Conservation (phyloP, 2,888 invertebrate species). For the Bombylius major region DNA sequence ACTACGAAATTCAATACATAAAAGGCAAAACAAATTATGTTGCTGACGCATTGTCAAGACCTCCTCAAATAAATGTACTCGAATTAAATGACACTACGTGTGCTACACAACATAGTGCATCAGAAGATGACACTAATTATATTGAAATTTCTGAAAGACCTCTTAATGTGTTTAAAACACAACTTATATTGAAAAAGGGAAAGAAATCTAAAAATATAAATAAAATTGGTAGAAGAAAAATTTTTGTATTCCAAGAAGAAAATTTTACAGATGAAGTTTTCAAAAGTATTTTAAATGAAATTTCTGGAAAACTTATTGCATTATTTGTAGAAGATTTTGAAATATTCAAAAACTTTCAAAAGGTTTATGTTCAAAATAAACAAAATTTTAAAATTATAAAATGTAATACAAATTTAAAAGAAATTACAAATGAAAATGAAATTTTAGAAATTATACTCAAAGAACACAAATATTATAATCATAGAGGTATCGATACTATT, state of each 20-base stretch:
- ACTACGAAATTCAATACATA: constrained; percentile 14
- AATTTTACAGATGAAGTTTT: neutral
- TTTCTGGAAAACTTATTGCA: neutral
- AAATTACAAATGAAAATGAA: neutral
- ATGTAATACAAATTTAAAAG: neutral
- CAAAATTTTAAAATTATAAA: neutral
- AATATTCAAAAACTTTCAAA: neutral
- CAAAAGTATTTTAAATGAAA: neutral
- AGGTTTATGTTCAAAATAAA: neutral
- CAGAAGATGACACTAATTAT: neutral
- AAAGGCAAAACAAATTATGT: constrained; percentile 13
- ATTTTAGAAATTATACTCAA: neutral
- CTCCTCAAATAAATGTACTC: neutral
- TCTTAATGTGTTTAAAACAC: neutral
- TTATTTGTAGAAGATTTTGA: neutral
- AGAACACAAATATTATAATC: neutral
- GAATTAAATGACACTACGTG: neutral
- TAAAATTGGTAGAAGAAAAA: neutral
- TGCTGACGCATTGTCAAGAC: constrained; percentile 12
- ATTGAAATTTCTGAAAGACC: neutral
- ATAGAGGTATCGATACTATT: neutral
- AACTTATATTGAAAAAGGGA: neutral
- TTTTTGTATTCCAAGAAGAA: neutral
- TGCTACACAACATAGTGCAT: neutral
- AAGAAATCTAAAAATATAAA: neutral